A percentile compares a stretch with the other conserved stretches of the same genome.
phyloP scores from a whole-genome alignment of 1,140 invertebrate species.

The Chlorops oryzae region DNA sequence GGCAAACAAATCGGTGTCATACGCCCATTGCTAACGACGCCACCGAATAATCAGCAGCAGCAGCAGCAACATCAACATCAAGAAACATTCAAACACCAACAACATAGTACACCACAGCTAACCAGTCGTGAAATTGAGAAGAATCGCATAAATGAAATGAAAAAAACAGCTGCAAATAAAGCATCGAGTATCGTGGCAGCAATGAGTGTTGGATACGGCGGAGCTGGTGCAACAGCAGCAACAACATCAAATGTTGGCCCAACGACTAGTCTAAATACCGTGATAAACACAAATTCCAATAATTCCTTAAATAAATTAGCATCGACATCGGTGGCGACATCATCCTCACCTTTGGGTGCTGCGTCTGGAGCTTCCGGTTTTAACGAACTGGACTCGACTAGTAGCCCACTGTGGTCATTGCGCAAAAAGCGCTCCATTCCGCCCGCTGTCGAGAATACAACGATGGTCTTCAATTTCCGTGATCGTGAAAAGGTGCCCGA shows the following conservation, averaged over 20 bases:
- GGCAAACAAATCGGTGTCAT: slow-evolving; percentile 41
- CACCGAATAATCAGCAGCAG: slow-evolving; percentile 9
- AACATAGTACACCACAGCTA: slow-evolving; percentile 47
- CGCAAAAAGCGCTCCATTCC: slow-evolving; percentile 31
- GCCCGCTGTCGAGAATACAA: slow-evolving; percentile 51
- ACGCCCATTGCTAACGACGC: slow-evolving; percentile 26
- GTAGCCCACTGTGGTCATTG: slow-evolving; percentile 34
- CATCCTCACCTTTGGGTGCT: too few species aligned
- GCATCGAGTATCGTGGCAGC: too few species aligned
- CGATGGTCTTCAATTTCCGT: slow-evolving; percentile 79
- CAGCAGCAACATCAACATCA: slow-evolving; percentile 13
- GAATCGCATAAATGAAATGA: slow-evolving; percentile 64
- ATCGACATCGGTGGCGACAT: slow-evolving; percentile 48
- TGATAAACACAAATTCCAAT: slow-evolving; percentile 27
- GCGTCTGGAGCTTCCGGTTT: slow-evolving; percentile 9
- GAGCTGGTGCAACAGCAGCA: slow-evolving; percentile 15
- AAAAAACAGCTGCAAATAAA: slow-evolving; percentile 49
- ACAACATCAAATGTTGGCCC: slow-evolving; percentile 14
- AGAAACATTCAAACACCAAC: too few species aligned
- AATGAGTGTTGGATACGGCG: slow-evolving; percentile 28
- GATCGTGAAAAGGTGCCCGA: slow-evolving; percentile 76
- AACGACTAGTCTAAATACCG: slow-evolving; percentile 22
- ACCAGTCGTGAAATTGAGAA: slow-evolving; percentile 64
- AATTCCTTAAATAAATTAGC: slow-evolving; percentile 27
- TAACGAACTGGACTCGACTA: slow-evolving; percentile 47